Percentiles rank a stretch among this genome's conserved stretches.
These are phyloP conservation scores for Nesidiocoris tenuis DNA, from an alignment of 2,888 invertebrate species.

Conservation along the genomic window DNA sequence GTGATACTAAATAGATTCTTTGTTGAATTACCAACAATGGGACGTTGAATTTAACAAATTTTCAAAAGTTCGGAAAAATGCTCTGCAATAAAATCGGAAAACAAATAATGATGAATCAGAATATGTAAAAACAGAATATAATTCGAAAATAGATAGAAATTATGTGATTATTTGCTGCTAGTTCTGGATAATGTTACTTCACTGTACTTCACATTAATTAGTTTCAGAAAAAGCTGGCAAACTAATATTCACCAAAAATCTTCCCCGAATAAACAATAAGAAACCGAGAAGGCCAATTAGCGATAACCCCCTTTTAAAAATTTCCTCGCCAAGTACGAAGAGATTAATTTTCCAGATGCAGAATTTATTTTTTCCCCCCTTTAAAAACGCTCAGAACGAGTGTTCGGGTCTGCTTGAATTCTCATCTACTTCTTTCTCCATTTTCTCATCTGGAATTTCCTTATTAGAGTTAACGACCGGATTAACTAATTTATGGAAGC, in stretches of 20 bases:
- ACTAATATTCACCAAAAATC: conserved; percentile 37
- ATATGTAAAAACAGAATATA: too few relatives aligned
- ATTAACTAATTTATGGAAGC: conserved; percentile 37
- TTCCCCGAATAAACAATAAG: not conserved
- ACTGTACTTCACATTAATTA: too few relatives aligned
- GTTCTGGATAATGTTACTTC: too few relatives aligned
- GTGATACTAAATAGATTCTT: too few relatives aligned
- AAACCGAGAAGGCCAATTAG: conserved; percentile 27
- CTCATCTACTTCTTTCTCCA: not conserved
- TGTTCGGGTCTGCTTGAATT: not conserved
- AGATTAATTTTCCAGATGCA: conserved; percentile 23
- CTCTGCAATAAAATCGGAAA: too few relatives aligned
- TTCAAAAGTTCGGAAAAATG: too few relatives aligned
- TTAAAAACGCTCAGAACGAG: not conserved
- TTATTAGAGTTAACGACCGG: conserved; percentile 42
- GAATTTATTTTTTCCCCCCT: not conserved
- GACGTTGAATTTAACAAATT: too few relatives aligned
- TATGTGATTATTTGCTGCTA: too few relatives aligned
- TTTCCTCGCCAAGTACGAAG: conserved; percentile 10
- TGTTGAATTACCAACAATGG: too few relatives aligned
- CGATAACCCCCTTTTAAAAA: conserved; percentile 18
- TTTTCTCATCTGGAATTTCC: conserved; percentile 35
- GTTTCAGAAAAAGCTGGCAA: too few relatives aligned
- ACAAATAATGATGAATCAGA: too few relatives aligned
- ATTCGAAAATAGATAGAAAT: too few relatives aligned